Conservation (phyloP, 2,888 invertebrate species). For the Chrysina gloriosa region DNA sequence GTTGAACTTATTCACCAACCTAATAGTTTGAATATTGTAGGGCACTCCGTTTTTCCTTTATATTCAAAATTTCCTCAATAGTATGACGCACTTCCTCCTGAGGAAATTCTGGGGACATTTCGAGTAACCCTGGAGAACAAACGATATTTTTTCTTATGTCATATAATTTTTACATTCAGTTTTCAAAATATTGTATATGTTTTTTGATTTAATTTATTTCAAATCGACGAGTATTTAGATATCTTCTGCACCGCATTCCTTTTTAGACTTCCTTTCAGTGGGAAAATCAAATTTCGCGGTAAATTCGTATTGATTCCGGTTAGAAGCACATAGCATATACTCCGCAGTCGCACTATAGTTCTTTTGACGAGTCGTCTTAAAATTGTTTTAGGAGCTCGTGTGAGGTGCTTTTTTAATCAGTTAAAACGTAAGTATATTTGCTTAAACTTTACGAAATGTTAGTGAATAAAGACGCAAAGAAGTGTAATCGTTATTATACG, state of each 20-base stretch:
- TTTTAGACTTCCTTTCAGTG: conserved; percentile 10
- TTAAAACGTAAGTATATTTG: conserved; percentile 63
- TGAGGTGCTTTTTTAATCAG: conserved; percentile 65
- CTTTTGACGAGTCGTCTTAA: conserved; percentile 54
- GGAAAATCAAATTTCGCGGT: conserved; percentile 42
- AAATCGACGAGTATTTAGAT: conserved; percentile 48
- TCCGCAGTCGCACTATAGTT: conserved; percentile 55
- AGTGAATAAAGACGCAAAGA: conserved; percentile 21
- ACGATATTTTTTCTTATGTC: conserved; percentile 46
- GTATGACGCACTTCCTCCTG: neutral
- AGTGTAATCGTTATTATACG: conserved; percentile 10
- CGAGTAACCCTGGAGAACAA: conserved; percentile 41
- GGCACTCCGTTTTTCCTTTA: no score
- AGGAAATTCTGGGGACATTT: conserved; percentile 26
- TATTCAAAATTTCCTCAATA: neutral
- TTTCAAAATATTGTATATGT: conserved; percentile 47
- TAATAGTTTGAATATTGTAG: no score
- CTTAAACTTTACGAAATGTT: conserved; percentile 24
- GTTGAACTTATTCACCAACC: no score
- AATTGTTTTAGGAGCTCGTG: conserved; percentile 59
- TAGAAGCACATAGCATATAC: conserved; percentile 49
- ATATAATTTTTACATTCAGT: conserved; percentile 45
- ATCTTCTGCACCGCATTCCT: conserved; percentile 39
- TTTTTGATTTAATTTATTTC: conserved; percentile 45
- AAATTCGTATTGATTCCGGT: conserved; percentile 59